Conservation (phyloP, 2,888 invertebrate species). For the Slavum lentiscoides region DNA sequence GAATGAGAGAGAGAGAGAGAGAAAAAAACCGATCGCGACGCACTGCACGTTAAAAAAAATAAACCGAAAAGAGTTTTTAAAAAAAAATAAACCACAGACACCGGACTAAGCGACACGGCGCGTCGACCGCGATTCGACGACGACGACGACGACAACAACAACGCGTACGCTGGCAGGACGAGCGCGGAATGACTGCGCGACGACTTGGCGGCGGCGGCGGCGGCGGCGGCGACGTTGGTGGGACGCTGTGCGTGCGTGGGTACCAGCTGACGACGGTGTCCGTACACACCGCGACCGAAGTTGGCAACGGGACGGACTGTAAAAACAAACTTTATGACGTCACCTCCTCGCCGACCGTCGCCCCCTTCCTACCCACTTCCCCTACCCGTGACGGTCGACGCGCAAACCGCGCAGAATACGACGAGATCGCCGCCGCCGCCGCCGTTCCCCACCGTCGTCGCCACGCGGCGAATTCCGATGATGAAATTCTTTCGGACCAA, state of each 20-base stretch:
- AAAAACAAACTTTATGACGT: slow-evolving; percentile 44
- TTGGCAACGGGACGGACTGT: slow-evolving; percentile 49
- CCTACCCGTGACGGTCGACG: too few relatives aligned
- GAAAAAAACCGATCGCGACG: not conserved
- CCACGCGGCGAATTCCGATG: slow-evolving; percentile 11
- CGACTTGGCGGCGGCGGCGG: not conserved
- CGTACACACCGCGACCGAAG: slow-evolving; percentile 40
- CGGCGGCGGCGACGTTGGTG: not conserved
- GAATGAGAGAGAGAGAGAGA: too few relatives aligned
- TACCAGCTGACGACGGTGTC: slow-evolving; percentile 47
- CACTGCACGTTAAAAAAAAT: not conserved
- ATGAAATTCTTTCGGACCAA: slow-evolving; percentile 10
- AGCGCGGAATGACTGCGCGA: slow-evolving; percentile 29
- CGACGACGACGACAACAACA: not conserved
- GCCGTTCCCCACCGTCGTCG: not conserved
- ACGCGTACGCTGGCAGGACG: slow-evolving; percentile 3
- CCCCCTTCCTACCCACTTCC: not conserved
- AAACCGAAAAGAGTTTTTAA: not conserved
- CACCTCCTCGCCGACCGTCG: not conserved
- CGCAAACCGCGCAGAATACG: not conserved
- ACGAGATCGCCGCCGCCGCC: not conserved
- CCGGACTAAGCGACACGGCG: too few relatives aligned
- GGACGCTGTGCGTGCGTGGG: slow-evolving; percentile 47
- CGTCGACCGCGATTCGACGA: not conserved
- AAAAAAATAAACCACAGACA: not conserved